Percentiles rank a stretch among this genome's conserved stretches.
Evolutionary conservation across 2,888 invertebrate genomes (phyloP).

Genomic region (Toxonevra muliebris): DNA sequence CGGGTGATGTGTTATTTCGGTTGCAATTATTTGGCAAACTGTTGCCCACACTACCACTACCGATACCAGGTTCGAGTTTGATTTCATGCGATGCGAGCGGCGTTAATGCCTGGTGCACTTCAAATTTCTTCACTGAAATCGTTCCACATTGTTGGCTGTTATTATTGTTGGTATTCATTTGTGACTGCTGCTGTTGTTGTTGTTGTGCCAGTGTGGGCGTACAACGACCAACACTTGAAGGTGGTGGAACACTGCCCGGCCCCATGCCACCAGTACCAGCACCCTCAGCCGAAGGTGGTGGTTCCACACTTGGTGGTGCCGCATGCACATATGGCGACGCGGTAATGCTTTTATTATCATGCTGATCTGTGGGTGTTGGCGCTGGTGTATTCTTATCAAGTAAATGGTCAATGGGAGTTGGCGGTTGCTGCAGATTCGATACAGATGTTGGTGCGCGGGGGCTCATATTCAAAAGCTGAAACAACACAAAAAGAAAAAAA

Average conservation of each 20-base stretch:
- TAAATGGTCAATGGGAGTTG: constrained; percentile 64
- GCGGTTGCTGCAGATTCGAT: constrained; percentile 63
- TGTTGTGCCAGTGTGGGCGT: constrained; percentile 47
- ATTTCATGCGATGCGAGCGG: constrained; percentile 38
- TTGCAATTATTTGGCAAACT: constrained; percentile 33
- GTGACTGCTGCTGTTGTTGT: constrained; percentile 34
- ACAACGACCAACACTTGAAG: constrained; percentile 50
- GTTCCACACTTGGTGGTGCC: constrained; percentile 62
- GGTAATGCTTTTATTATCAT: constrained; percentile 64
- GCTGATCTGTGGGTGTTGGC: constrained; percentile 64
- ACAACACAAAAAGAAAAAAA: constrained; percentile 6
- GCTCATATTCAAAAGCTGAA: constrained; percentile 60
- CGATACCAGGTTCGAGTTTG: constrained; percentile 46
- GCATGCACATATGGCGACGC: constrained; percentile 64
- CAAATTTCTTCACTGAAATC: constrained; percentile 60
- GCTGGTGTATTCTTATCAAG: constrained; percentile 65
- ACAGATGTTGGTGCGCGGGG: constrained; percentile 72
- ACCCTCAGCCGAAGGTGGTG: constrained; percentile 55
- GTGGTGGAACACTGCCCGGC: constrained; percentile 54
- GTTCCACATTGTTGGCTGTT: constrained; percentile 51
- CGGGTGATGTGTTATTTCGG: constrained; percentile 24
- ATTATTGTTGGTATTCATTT: constrained; percentile 19
- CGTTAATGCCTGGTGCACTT: constrained; percentile 48
- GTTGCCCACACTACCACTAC: constrained; percentile 19
- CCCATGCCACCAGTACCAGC: constrained; percentile 35